Base-by-base conservation (phyloP, 2,113 vertebrate species). In the Acanthisitta chloris region DNA sequence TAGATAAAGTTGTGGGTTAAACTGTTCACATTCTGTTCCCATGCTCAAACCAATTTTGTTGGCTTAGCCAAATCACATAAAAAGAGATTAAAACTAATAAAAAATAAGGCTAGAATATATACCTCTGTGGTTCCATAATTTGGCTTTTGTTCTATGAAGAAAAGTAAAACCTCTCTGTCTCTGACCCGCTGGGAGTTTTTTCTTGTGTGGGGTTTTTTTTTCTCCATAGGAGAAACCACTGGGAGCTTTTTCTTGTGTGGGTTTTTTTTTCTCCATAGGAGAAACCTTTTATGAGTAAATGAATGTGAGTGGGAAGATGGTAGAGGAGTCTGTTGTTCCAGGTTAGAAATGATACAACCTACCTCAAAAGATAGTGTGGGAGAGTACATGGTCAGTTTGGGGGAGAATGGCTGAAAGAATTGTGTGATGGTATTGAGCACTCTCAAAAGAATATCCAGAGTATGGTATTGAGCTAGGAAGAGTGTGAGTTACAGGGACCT, bases 131-230 rank as follows among this genome's bases (percentile, higher is more conserved):
- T 69, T 74, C 28, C 7, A 25, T 80, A 65, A 69, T 61, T 61
- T 61, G 3, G 0, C 14, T 86, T 94, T 92, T 67, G 8, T 77
- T 70, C 23, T 48, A 7, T 7, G 16, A 83, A 64, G 13, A 17
- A 85, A 79, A 71, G 8, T 38, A 71, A 85, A 51, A 3, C 0
- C 3, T 66, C 33, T 70, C 29, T 59, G 12, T 19, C 38, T 40
- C 55, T 78, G 7, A 49, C 4, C 3, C 29, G 0, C 2, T 54
- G 3, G 4, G 8, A 11, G 8, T n/a, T 69, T 18, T 34, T 19
- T 65, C 42, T 58, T 29, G 9, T 28, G 28, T 2, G 6, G 1
- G 4, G 11, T 6, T 33, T 16, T 33, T 42, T 61, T 24, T 9
- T 19, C 0, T 52, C 55, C 1, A 1, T 23, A 61, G 5, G 20